Evolutionary conservation across 2,797 vertebrate genomes (phyloP).

Genomic region (Cryptoprocta ferox): DNA sequence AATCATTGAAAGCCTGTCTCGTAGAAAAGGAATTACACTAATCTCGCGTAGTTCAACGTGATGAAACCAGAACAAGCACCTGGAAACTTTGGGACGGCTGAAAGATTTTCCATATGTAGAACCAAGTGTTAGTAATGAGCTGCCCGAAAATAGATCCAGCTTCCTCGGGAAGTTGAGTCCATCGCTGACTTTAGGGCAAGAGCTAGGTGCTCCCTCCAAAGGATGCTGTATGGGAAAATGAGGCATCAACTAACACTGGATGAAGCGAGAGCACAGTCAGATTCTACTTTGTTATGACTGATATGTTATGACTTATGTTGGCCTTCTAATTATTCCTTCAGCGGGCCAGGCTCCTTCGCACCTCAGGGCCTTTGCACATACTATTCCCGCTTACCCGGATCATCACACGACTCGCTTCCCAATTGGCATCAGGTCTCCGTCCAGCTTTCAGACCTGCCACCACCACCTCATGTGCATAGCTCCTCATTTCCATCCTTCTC

Average conservation of each 20-base stretch:
- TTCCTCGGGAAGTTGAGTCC: not conserved
- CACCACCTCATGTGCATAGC: not conserved
- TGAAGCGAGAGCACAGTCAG: not conserved
- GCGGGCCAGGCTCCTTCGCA: too few relatives aligned
- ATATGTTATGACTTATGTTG: not conserved
- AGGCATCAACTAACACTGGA: not conserved
- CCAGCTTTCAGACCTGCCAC: not conserved
- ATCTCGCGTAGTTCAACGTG: not conserved
- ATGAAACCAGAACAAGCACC: not conserved
- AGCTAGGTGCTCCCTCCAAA: not conserved
- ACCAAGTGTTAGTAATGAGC: not conserved
- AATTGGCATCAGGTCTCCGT: not conserved
- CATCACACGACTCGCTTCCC: not conserved
- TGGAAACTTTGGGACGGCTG: not conserved
- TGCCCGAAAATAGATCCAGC: not conserved
- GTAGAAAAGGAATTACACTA: not conserved
- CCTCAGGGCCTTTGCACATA: not conserved
- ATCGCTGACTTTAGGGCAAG: not conserved
- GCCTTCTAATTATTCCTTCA: not conserved
- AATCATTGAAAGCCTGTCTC: constrained; percentile 7
- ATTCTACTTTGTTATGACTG: not conserved
- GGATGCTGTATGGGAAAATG: not conserved
- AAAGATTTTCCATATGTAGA: not conserved
- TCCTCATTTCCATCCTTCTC: not conserved
- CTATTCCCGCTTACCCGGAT: not conserved